Conservation (phyloP, 2,888 invertebrate species). For the Plagodis dolabraria region DNA sequence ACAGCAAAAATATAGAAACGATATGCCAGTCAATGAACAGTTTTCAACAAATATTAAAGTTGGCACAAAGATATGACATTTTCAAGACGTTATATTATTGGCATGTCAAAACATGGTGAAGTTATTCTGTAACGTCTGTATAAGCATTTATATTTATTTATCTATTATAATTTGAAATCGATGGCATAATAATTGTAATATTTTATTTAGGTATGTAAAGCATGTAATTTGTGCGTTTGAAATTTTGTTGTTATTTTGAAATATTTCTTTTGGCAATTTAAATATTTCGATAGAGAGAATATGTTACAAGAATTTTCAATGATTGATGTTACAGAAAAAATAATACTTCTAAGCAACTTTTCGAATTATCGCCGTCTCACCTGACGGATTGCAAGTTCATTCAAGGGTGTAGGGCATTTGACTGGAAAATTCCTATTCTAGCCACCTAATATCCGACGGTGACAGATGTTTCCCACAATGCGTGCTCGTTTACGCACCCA, state of each 20-base stretch:
- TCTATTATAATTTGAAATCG: no score
- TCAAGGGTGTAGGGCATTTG: conserved; percentile 13
- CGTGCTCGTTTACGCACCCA: conserved; percentile 41
- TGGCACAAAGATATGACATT: conserved; percentile 8
- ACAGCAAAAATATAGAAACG: conserved; percentile 33
- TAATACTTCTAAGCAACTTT: background rate
- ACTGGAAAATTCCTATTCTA: conserved; percentile 25
- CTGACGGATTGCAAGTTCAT: conserved; percentile 11
- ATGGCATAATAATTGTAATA: no score
- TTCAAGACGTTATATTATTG: background rate
- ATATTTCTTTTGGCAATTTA: no score
- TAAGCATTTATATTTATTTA: no score
- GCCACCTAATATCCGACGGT: conserved; percentile 18
- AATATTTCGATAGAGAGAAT: no score
- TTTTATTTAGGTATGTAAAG: no score
- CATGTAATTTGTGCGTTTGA: no score
- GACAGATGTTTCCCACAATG: conserved; percentile 33
- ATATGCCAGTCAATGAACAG: conserved; percentile 2
- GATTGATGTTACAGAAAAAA: background rate
- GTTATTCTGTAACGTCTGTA: no score
- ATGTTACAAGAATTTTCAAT: no score
- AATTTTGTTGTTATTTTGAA: no score
- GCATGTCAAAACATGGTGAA: background rate
- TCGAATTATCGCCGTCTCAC: background rate
- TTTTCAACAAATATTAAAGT: conserved; percentile 9